Base-by-base conservation (phyloP, 1,140 invertebrate genomes). In the Drosophila cardini region DNA sequence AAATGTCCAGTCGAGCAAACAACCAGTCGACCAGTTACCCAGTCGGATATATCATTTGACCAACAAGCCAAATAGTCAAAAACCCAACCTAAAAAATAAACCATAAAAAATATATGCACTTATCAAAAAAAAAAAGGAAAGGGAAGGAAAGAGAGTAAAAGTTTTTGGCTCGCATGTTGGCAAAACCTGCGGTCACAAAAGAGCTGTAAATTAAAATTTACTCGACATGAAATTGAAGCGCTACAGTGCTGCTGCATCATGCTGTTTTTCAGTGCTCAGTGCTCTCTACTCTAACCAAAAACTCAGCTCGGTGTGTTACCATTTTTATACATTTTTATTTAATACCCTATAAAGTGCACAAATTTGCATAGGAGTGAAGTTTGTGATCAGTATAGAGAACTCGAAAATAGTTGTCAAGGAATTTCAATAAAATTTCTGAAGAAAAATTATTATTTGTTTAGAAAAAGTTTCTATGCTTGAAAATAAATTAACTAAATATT, bases 131-230 rank as follows among this genome's bases (percentile, higher is more conserved):
- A 0, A 0, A 2, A 26, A 4, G 21, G 21, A 26, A 4, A 5
- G 21, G 1, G 53, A 58, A 72, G 40, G 7, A 21, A 60, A 78
- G 64, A 67, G 65, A 45, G 34, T 36, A 65, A 26, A 74, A 87
- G 86, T 87, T 68, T 63, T 87, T 75, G 75, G 64, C 71, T 87
- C 57, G 56, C 79, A 87, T 86, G 76, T 52, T 76, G 76, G 76
- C 72, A 71, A 63, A 76, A 67, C 76, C 76, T 78, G 83, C 79
- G 83, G 83, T 87, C 83, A 86, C 83, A 86, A 77, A 86, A 86
- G 83, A 78, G 83, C 84, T 89, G 83, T 86, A 86, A 86, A 86
- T 86, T 86, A 83, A 86, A 86, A 89, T 86, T 87, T 87, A 83
- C 79, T 77, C 84, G 72, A 87, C 84, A 86, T 83, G 79, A 83